These are phyloP conservation scores for Euschistus heros DNA, from an alignment of 1,140 invertebrate genomes.

Conservation along the genomic window DNA sequence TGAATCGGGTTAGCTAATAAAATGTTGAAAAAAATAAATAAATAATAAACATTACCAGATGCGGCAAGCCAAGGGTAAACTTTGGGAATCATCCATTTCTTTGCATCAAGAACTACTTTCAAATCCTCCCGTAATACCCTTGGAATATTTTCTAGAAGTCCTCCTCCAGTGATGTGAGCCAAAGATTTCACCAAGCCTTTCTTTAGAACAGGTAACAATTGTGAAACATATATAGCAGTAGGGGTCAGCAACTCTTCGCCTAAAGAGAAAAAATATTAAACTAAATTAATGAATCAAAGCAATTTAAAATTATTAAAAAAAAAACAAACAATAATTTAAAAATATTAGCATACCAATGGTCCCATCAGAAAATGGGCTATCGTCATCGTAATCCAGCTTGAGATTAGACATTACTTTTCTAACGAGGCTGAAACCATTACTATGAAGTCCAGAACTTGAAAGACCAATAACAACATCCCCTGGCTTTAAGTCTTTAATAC, in stretches of 20 bases:
- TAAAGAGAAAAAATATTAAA: slow-evolving; percentile 34
- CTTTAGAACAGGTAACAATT: slow-evolving; percentile 58
- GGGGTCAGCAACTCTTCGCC: slow-evolving; percentile 80
- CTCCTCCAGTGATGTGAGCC: slow-evolving; percentile 94
- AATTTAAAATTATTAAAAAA: too few relatives aligned
- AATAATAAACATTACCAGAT: slow-evolving; percentile 34
- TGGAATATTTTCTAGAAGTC: slow-evolving; percentile 84
- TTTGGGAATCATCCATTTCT: slow-evolving; percentile 60
- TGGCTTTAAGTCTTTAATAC: slow-evolving; percentile 52
- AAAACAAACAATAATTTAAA: too few relatives aligned
- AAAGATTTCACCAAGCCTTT: slow-evolving; percentile 71
- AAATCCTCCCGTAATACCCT: slow-evolving; percentile 58
- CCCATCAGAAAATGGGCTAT: slow-evolving; percentile 58
- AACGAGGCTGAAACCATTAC: slow-evolving; percentile 95
- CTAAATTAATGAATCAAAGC: background rate
- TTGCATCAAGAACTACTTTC: slow-evolving; percentile 59
- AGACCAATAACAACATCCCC: slow-evolving; percentile 77
- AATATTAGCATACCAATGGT: slow-evolving; percentile 33
- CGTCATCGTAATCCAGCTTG: slow-evolving; percentile 51
- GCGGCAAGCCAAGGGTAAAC: slow-evolving; percentile 54
- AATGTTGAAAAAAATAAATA: too few relatives aligned
- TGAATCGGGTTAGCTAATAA: too few relatives aligned
- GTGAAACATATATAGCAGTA: slow-evolving; percentile 82
- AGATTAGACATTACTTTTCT: slow-evolving; percentile 66
- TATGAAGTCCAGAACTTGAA: slow-evolving; percentile 82